These are phyloP conservation scores for Crotalus helleri DNA, from an alignment of 2,113 vertebrate species.

Conservation along the genomic window DNA sequence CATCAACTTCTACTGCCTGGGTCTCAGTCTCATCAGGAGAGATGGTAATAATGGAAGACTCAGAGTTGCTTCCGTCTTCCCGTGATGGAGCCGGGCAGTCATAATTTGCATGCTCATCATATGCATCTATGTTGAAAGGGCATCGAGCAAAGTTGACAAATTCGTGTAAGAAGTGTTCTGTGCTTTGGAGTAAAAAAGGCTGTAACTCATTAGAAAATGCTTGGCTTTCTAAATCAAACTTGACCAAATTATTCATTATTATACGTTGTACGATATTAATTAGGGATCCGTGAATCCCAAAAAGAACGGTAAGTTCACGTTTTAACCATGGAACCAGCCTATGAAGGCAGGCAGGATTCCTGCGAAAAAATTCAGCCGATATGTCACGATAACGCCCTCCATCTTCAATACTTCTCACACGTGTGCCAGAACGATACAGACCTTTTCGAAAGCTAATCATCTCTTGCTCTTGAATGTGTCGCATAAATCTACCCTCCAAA, in stretches of 20 bases:
- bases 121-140: constrained; percentile 84
- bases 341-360: constrained; percentile 91
- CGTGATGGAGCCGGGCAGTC: constrained; percentile 83
- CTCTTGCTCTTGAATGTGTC: constrained; percentile 81
- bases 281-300: constrained; percentile 83
- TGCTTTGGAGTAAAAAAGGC: constrained; percentile 82
- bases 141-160: constrained; percentile 85
- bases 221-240: constrained; percentile 80
- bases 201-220: constrained; percentile 81
- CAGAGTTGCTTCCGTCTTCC: constrained; percentile 83
- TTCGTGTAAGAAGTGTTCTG: constrained; percentile 89
- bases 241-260: constrained; percentile 80
- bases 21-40: constrained; percentile 77
- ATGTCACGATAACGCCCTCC: constrained; percentile 86
- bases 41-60: constrained; percentile 88
- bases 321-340: constrained; percentile 90
- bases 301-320: constrained; percentile 85
- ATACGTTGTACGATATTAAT: constrained; percentile 85
- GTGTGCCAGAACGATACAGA: constrained; percentile 81
- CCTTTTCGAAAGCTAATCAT: constrained; percentile 88
- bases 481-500: constrained; percentile 72
- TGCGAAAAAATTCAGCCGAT: constrained; percentile 87
- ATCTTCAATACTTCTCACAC: constrained; percentile 80
- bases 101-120: constrained; percentile 89
- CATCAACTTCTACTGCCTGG: constrained; percentile 55